Conservation (phyloP, 2,888 invertebrate genomes). For the Orchesellides sinensis region DNA sequence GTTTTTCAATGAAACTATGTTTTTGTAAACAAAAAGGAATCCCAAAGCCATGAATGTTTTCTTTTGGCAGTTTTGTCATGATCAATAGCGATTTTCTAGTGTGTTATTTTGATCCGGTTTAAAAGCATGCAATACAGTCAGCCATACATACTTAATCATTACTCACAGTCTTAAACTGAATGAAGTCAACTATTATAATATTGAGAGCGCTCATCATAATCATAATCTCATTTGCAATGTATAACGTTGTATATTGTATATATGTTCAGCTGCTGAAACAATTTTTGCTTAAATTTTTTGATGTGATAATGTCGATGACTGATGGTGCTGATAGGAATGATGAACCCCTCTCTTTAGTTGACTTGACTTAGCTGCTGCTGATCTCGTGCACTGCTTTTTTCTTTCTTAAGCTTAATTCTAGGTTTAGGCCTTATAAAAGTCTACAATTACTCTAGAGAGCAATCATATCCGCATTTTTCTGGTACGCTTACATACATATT, state of each 20-base stretch:
- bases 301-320: conserved; percentile 22
- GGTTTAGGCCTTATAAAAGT: neutral
- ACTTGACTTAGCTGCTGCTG: neutral
- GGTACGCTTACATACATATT: neutral
- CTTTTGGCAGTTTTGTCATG: too few relatives aligned
- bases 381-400: neutral
- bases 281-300: too few relatives aligned
- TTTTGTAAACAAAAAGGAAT: too few relatives aligned
- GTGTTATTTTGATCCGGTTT: neutral
- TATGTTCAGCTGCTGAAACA: too few relatives aligned
- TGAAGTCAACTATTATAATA: too few relatives aligned
- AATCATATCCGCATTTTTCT: conserved; percentile 5
- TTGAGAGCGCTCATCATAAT: too few relatives aligned
- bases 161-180: too few relatives aligned
- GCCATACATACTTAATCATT: too few relatives aligned
- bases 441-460: conserved; percentile 3
- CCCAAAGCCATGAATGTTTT: too few relatives aligned
- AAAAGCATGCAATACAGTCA: too few relatives aligned
- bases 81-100: neutral
- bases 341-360: neutral
- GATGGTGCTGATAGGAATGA: neutral
- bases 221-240: too few relatives aligned
- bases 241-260: too few relatives aligned
- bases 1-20: neutral
- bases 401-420: neutral